Conservation (phyloP, 2,888 invertebrate species). For the Cheilosia variabilis region DNA sequence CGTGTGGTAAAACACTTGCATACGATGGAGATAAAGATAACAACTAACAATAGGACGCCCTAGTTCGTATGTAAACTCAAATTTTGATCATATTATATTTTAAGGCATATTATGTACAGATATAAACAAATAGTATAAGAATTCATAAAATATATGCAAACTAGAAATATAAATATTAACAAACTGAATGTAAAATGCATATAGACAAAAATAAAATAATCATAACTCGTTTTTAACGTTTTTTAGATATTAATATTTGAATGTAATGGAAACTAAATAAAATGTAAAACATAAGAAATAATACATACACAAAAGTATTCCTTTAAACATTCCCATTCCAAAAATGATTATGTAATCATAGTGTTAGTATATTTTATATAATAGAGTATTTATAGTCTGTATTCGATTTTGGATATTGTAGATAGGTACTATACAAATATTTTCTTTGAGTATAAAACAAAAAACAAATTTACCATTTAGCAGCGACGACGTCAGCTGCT, state of each 20-base stretch:
- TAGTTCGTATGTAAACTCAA: too few species aligned
- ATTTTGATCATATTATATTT: too few species aligned
- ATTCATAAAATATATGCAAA: constrained; percentile 55
- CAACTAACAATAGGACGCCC: too few species aligned
- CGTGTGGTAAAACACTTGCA: too few species aligned
- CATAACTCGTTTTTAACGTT: background rate
- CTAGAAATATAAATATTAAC: constrained; percentile 35
- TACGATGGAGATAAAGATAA: too few species aligned
- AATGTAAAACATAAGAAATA: constrained; percentile 20
- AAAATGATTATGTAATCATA: constrained; percentile 51
- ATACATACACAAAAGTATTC: constrained; percentile 45
- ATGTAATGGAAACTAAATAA: constrained; percentile 10
- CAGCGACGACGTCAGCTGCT: constrained; percentile 25
- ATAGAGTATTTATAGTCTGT: constrained; percentile 25
- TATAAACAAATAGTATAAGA: constrained; percentile 40
- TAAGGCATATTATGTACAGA: constrained; percentile 46
- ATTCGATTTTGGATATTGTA: constrained; percentile 6
- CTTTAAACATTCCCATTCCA: constrained; percentile 75
- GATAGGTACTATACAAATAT: constrained; percentile 11
- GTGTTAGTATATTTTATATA: constrained; percentile 17
- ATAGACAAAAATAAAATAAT: constrained; percentile 20
- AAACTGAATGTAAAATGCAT: constrained; percentile 67
- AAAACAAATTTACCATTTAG: constrained; percentile 64
- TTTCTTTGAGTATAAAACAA: constrained; percentile 23
- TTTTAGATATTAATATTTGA: constrained; percentile 25